phyloP scores from a whole-genome alignment of 2,113 vertebrate genomes.

The Atrichornis clamosus region DNA sequence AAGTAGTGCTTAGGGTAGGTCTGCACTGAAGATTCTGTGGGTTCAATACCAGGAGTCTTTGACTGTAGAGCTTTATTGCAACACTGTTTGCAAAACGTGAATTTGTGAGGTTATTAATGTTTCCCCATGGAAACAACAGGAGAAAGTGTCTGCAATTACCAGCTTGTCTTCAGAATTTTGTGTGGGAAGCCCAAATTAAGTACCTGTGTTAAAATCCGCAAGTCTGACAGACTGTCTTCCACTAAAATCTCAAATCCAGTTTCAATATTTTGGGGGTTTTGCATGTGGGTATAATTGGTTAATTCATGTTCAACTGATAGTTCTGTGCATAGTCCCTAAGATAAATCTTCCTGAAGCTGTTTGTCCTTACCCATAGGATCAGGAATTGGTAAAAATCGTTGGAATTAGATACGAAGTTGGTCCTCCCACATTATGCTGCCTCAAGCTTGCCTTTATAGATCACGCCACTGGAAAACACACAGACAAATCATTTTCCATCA shows the following conservation, averaged over 20 bases:
- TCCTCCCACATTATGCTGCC: constrained; percentile 92
- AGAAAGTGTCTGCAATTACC: background rate
- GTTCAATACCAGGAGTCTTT: background rate
- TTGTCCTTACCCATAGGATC: constrained; percentile 79
- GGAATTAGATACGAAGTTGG: constrained; percentile 95
- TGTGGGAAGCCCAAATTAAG: background rate
- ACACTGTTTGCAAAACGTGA: background rate
- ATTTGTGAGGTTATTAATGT: background rate
- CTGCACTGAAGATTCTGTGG: background rate
- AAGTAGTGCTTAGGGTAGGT: constrained; percentile 88
- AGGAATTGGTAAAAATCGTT: constrained; percentile 97
- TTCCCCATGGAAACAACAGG: background rate
- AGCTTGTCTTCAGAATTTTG: background rate
- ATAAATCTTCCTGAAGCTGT: background rate
- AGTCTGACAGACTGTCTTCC: background rate
- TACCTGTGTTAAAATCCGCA: background rate
- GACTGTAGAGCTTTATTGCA: background rate
- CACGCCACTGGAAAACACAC: constrained; percentile 85
- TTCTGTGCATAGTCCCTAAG: background rate
- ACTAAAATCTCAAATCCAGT: background rate
- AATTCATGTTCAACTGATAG: background rate
- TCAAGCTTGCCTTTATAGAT: constrained; percentile 94
- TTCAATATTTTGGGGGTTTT: background rate
- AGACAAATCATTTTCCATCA: constrained; percentile 92
- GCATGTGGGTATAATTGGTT: background rate